Conservation (phyloP, 2,113 vertebrate species). For the Osmerus eperlanus region DNA sequence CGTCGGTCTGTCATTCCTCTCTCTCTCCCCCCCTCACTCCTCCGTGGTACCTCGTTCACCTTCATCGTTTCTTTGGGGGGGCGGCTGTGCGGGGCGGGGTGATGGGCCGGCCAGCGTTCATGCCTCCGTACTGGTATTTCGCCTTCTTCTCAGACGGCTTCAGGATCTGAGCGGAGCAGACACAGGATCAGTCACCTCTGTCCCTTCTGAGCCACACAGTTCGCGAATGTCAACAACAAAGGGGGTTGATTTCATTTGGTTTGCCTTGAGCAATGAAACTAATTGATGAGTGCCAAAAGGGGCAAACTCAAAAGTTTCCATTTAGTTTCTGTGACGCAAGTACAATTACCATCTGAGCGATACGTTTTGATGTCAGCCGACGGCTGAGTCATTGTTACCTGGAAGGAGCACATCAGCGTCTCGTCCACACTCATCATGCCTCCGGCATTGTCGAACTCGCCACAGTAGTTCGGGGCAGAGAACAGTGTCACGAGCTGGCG, state of each 20-base stretch:
- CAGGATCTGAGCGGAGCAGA: slow-evolving; percentile 76
- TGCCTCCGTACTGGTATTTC: slow-evolving; percentile 94
- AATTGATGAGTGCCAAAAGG: too few species aligned
- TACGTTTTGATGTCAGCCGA: background rate
- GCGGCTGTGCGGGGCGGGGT: slow-evolving; percentile 95
- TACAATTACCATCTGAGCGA: too few species aligned
- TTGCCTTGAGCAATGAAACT: too few species aligned
- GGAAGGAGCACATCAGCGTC: slow-evolving; percentile 96
- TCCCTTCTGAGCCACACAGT: too few species aligned
- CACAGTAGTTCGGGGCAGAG: slow-evolving; percentile 94
- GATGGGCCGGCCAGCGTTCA: slow-evolving; percentile 90
- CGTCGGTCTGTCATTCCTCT: background rate
- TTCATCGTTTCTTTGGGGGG: slow-evolving; percentile 96
- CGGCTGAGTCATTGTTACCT: slow-evolving; percentile 68
- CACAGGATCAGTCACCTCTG: background rate
- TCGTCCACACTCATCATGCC: slow-evolving; percentile 98
- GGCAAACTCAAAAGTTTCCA: too few species aligned
- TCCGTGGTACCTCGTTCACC: slow-evolving; percentile 90
- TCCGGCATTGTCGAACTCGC: slow-evolving; percentile 94
- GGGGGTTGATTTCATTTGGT: too few species aligned
- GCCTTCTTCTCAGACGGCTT: slow-evolving; percentile 98
- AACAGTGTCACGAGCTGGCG: slow-evolving; percentile 93
- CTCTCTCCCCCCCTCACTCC: slow-evolving; percentile 65
- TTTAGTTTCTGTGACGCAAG: too few species aligned
- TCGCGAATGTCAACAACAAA: too few species aligned